Conservation (phyloP, 1,140 invertebrate species). For the Polypedilum vanderplanki region DNA sequence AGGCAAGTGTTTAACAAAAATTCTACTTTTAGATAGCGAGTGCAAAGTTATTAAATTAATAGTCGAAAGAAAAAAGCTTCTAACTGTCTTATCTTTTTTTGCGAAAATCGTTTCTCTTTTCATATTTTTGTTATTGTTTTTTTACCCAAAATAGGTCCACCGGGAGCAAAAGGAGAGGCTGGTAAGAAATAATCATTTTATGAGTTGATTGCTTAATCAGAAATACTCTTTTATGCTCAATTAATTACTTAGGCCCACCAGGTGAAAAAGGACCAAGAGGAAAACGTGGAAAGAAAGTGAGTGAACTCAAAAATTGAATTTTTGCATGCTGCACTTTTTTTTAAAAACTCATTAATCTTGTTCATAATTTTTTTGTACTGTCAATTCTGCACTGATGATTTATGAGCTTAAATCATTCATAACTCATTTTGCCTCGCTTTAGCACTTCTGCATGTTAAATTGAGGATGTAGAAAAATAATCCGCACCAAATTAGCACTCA, state of each 20-base stretch:
- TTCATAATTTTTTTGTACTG: background rate
- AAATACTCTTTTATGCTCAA: background rate
- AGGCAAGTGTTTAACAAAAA: background rate
- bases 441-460: background rate
- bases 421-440: background rate
- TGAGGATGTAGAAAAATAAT: constrained; percentile 28
- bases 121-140: too few species aligned
- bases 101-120: too few species aligned
- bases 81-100: too few species aligned
- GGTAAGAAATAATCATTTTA: constrained; percentile 79
- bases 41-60: background rate
- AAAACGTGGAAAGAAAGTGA: constrained; percentile 68
- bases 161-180: constrained; percentile 75
- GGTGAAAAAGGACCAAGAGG: constrained; percentile 57
- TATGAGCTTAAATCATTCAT: constrained; percentile 23
- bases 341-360: constrained; percentile 1
- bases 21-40: background rate
- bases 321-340: background rate
- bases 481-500: constrained; percentile 16
- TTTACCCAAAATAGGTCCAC: constrained; percentile 51
- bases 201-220: constrained; percentile 59
- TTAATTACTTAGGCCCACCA: constrained; percentile 1
- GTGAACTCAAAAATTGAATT: constrained; percentile 34
- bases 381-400: constrained; percentile 15
- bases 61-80: background rate